Conservation (phyloP, 2,797 vertebrate species). For the Sarcophilus harrisii region DNA sequence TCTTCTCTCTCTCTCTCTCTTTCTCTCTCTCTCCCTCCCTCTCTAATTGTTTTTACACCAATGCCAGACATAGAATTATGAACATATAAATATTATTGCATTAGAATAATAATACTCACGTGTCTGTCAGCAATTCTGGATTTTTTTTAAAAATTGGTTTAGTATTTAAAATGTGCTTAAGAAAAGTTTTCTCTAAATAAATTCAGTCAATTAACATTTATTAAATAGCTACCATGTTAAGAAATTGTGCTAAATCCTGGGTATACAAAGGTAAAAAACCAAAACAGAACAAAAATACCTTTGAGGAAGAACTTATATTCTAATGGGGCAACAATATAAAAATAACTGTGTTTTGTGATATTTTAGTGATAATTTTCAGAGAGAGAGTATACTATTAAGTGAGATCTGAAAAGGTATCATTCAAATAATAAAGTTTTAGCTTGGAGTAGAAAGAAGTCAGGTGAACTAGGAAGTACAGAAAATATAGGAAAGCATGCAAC, state of each 20-base stretch:
- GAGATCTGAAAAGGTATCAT: background rate
- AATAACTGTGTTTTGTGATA: background rate
- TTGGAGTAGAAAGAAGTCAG: background rate
- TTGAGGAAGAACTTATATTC: background rate
- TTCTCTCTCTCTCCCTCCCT: no score
- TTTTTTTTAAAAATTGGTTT: background rate
- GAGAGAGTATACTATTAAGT: background rate
- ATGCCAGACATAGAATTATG: background rate
- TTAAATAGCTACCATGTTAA: background rate
- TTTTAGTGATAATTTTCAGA: background rate
- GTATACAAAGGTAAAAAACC: background rate
- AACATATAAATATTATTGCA: background rate
- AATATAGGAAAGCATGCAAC: background rate
- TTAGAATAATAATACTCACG: background rate
- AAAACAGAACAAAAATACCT: background rate
- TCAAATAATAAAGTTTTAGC: background rate
- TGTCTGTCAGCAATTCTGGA: background rate
- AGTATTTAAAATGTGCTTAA: background rate
- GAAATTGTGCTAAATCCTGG: background rate
- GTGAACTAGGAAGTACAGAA: background rate
- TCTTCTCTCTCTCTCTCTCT: background rate
- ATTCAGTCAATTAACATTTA: background rate
- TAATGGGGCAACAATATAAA: background rate
- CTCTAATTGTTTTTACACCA: background rate
- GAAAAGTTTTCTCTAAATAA: background rate